Conservation (phyloP, 2,113 vertebrate species). For the Semnornis frantzii region DNA sequence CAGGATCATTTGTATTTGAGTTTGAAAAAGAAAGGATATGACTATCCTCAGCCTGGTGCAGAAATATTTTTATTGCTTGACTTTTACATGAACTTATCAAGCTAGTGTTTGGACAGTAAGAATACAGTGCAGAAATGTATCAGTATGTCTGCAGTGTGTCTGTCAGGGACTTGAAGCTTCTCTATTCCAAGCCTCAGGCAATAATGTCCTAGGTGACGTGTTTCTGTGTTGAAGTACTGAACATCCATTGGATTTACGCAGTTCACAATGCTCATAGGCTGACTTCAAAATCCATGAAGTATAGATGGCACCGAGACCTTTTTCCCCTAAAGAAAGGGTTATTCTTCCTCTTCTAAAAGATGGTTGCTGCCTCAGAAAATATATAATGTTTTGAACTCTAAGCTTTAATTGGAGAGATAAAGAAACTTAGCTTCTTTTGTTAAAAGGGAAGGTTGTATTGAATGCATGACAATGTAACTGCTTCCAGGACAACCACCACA, state of each 20-base stretch:
- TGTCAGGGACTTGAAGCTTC: conserved; percentile 45
- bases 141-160: background rate
- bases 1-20: conserved; percentile 67
- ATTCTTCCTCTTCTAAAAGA: conserved; percentile 51
- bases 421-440: conserved; percentile 67
- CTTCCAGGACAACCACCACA: conserved; percentile 63
- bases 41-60: conserved; percentile 40
- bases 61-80: conserved; percentile 57
- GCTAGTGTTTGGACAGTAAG: conserved; percentile 33
- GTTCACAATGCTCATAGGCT: conserved; percentile 44
- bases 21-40: conserved; percentile 12
- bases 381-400: conserved; percentile 52
- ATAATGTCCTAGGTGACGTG: conserved; percentile 6
- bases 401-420: conserved; percentile 76
- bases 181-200: conserved; percentile 50
- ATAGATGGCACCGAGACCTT: conserved; percentile 9
- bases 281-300: conserved; percentile 60
- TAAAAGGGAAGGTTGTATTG: conserved; percentile 57
- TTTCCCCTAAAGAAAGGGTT: conserved; percentile 25
- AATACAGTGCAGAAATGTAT: conserved; percentile 57
- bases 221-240: conserved; percentile 9
- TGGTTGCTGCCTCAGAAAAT: conserved; percentile 29
- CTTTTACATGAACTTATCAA: conserved; percentile 57
- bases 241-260: background rate
- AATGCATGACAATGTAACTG: conserved; percentile 62